Evolutionary conservation across 1,140 invertebrate genomes (phyloP), one percentile per base, ranked within the genome.

Genomic region (Dinoponera quadriceps): DNA sequence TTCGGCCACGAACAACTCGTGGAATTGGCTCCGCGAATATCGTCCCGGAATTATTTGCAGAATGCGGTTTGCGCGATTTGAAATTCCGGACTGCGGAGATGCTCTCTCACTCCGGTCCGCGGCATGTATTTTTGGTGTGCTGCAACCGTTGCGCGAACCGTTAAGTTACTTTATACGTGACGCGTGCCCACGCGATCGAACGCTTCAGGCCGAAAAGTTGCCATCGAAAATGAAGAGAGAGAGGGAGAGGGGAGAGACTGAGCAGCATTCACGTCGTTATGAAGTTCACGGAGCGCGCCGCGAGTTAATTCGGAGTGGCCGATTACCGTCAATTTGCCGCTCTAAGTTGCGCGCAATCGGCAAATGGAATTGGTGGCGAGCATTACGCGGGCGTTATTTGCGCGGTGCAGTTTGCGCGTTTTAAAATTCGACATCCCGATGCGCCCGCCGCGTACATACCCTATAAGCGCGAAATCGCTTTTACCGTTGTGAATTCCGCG

Each of bases 281-380:
- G 75, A 63, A 78, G 63, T 80, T 80, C 44, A 49, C 38, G 22
- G 51, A 57, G 44, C 48, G 29, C 69, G 48, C 51, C 65, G 33
- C 65, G 65, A 69, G 57, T 71, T 80, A 80, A 80, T 80, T 80
- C 25, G 65, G 65, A 57, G 71, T 71, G 54, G 55, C 44, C 75
- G 51, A 71, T 80, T 80, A 71, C 38, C 27, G 65, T 14, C 75
- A 18, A 80, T 80, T 80, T 71, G 65, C 22, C 62, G 63, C 25
- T 80, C 71, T 80, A 80, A 44, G 33, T 80, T 69, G 33, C 51
- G 13, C 13, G 25, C 22, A 69, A 63, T 55, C 57, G 51, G 65
- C 25, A 69, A 44, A 69, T 57, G 25, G 25, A 71, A 71, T 29
- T 69, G 33, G 33, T 14, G 13, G 18, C 18, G 25, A 54, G 57